Percentiles rank a stretch among this genome's conserved stretches.
Conservation (phyloP, 64 coral and sea anemone species). For the Montipora sp. region DNA sequence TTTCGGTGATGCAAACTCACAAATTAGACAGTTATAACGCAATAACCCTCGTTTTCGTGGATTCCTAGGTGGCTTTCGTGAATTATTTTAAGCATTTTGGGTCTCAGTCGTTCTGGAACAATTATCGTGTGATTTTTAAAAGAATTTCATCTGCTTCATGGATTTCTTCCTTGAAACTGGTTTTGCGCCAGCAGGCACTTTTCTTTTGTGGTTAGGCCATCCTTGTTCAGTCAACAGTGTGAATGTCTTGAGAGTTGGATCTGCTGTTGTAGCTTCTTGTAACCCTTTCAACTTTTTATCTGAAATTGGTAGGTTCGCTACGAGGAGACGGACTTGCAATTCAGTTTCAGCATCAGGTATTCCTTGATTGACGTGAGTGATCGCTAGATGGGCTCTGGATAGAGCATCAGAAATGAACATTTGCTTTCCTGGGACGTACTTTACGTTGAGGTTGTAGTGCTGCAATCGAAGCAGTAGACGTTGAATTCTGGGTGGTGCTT, state of each 20-base stretch:
- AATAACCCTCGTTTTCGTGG: no score
- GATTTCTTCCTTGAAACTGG: constrained; percentile 38
- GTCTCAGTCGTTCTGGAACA: no score
- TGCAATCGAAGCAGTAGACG: constrained; percentile 7
- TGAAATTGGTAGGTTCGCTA: neutral
- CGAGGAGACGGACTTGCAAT: neutral
- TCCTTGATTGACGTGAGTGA: neutral
- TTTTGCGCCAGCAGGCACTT: neutral
- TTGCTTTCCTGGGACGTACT: neutral
- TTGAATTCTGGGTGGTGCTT: constrained; percentile 13
- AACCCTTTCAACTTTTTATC: no score
- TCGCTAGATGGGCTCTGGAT: neutral
- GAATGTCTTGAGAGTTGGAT: no score
- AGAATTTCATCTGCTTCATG: neutral
- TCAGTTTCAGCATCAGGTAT: neutral
- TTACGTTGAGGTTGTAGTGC: constrained; percentile 22
- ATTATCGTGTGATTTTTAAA: constrained; percentile 31
- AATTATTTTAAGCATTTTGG: no score
- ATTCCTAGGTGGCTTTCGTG: no score
- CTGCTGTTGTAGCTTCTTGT: no score
- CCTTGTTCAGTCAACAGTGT: no score
- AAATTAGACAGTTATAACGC: no score
- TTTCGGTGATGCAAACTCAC: no score
- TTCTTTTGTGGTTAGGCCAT: neutral
- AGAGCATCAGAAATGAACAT: constrained; percentile 5